phyloP scores from a whole-genome alignment of 2,888 invertebrate genomes.

The Caradrina kadenii region DNA sequence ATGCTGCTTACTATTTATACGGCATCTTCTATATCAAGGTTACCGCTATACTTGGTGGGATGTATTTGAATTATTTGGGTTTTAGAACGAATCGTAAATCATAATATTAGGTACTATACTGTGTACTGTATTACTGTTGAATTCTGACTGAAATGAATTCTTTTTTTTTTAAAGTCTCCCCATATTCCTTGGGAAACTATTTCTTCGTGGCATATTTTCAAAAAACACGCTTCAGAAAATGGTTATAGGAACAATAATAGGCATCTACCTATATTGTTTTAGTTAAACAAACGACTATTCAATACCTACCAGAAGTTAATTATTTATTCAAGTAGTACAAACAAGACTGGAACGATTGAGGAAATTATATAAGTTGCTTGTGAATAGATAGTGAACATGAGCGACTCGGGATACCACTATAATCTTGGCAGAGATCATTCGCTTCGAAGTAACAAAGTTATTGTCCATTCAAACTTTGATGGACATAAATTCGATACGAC shows the following conservation, averaged over 20 bases:
- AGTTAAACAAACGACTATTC: conserved; percentile 19
- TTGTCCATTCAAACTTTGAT: conserved; percentile 78
- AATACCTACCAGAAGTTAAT: conserved; percentile 29
- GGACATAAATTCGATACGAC: conserved; percentile 76
- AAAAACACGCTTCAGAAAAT: conserved; percentile 6
- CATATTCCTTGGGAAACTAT: not conserved
- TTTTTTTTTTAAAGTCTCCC: not conserved
- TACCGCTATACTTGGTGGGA: conserved; percentile 4
- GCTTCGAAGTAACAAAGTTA: conserved; percentile 76
- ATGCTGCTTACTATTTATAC: conserved; percentile 46
- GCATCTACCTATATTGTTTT: conserved; percentile 22
- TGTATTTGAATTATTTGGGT: not conserved
- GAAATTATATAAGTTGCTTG: conserved; percentile 54
- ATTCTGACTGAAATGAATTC: not conserved
- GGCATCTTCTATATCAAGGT: conserved; percentile 35
- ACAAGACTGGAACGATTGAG: conserved; percentile 34
- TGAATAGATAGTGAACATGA: conserved; percentile 58
- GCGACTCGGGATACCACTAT: conserved; percentile 65
- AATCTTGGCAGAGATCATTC: conserved; percentile 72
- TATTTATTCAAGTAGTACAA: conserved; percentile 45
- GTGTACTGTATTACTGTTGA: not conserved
- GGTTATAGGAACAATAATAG: conserved; percentile 12
- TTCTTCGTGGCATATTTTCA: not conserved
- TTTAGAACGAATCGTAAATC: not conserved
- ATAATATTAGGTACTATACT: not conserved